phyloP scores from a whole-genome alignment of 1,140 invertebrate species.

The Homalodisca vitripennis region DNA sequence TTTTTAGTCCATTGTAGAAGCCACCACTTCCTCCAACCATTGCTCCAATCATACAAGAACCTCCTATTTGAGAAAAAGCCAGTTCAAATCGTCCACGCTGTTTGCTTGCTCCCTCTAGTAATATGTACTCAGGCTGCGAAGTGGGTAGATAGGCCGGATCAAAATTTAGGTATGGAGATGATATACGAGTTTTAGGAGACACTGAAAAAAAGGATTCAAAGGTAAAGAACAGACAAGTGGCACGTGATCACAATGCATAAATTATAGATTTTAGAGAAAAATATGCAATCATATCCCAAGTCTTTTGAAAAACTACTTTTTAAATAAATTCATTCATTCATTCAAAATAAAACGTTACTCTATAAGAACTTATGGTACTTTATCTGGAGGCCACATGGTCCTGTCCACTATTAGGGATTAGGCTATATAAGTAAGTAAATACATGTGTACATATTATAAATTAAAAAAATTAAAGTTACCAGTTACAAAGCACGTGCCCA shows the following conservation, averaged over 20 bases:
- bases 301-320: not conserved
- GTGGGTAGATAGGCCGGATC: constrained; percentile 80
- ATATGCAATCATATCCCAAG: not conserved
- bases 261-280: not conserved
- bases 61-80: constrained; percentile 92
- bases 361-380: not conserved
- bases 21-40: constrained; percentile 80
- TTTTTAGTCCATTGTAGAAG: constrained; percentile 81
- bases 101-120: constrained; percentile 81
- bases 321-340: too few species aligned
- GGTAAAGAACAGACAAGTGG: not conserved
- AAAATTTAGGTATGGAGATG: constrained; percentile 89
- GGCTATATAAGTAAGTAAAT: too few species aligned
- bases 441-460: too few species aligned
- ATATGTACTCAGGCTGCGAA: constrained; percentile 89
- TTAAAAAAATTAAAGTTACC: too few species aligned
- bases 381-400: not conserved
- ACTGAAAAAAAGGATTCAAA: constrained; percentile 27
- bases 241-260: not conserved
- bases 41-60: constrained; percentile 80
- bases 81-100: constrained; percentile 82
- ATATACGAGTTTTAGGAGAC: constrained; percentile 15
- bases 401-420: too few species aligned
- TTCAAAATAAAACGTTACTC: too few species aligned
- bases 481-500: too few species aligned